Percentiles rank a stretch among this genome's conserved stretches.
phyloP scores from a whole-genome alignment of 2,888 invertebrate genomes.

The Caenorhabditis zanzibari region DNA sequence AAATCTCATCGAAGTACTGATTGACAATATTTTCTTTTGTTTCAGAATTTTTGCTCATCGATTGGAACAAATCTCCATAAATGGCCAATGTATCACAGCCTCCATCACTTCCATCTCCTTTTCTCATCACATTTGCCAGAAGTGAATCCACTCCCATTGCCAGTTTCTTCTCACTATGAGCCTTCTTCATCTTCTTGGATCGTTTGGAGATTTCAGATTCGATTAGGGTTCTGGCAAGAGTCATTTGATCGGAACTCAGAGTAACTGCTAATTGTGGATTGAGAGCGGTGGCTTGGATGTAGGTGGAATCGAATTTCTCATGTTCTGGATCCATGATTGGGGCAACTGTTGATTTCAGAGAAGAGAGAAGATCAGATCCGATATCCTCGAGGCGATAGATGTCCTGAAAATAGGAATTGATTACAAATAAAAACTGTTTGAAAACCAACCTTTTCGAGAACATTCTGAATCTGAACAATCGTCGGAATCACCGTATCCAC shows the following conservation, averaged over 20 bases:
- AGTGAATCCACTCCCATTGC: constrained; percentile 76
- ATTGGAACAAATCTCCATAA: constrained; percentile 60
- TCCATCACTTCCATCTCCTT: constrained; percentile 31
- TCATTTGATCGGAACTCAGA: constrained; percentile 73
- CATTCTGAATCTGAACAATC: constrained; percentile 73
- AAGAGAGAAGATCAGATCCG: constrained; percentile 42
- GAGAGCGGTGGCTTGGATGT: constrained; percentile 76
- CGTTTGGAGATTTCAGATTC: constrained; percentile 66
- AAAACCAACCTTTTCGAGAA: constrained; percentile 73
- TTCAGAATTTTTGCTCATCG: constrained; percentile 37
- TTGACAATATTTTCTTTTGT: constrained; percentile 62
- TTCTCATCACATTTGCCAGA: constrained; percentile 75
- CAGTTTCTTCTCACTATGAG: constrained; percentile 65
- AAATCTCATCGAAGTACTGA: constrained; percentile 71
- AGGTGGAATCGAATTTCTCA: constrained; percentile 70
- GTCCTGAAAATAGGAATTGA: constrained; percentile 50
- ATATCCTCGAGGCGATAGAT: constrained; percentile 58
- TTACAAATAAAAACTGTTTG: not conserved
- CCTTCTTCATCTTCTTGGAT: constrained; percentile 10
- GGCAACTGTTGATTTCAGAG: constrained; percentile 50
- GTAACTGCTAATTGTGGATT: constrained; percentile 78
- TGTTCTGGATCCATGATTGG: constrained; percentile 67
- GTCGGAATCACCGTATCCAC: constrained; percentile 81
- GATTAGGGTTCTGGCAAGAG: constrained; percentile 70
- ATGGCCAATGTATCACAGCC: constrained; percentile 33